Base-by-base conservation (phyloP, 1,140 invertebrate genomes). In the Cryptotermes secundus region DNA sequence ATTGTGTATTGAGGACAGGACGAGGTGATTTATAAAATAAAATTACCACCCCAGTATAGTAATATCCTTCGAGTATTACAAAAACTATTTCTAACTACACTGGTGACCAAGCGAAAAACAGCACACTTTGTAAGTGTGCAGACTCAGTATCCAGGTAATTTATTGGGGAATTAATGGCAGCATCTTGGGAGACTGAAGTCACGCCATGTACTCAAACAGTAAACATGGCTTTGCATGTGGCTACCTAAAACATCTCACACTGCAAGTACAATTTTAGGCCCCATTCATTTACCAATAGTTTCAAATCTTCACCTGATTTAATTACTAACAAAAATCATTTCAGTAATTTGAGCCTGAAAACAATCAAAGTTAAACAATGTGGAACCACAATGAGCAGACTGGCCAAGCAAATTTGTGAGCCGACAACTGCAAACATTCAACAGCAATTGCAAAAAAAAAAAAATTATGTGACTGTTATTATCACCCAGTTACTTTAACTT, bases 401-500 rank as follows among this genome's bases (percentile, higher is more conserved):
- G 36, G 35, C 45, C 83, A 82, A 45, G 65, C 31, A 26, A 79
- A 80, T 79, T 31, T 34, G 65, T 35, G 36, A 59, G 42, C 38
- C 34, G 34, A 83, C 22, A 83, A 38, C 42, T 59, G 42, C 34
- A 7, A 83, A 59, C 53, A 83, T 38, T 81, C 42, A 12, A 35
- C 80, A 83, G 16, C 24, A 9, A 31, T n/a, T 38, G 6, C 31
- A 59, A 72, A 72, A 10, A 0, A 31, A 24, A 34, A 35, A 19
- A 34, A 35, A 19, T 26, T 26, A 72, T 31, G 53, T 36, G 79
- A 84, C 53, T 83, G 79, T 84, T 59, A 83, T 85, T 79, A 85
- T 85, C 72, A 86, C 81, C 59, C 83, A 86, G 84, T 86, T 86
- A 86, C 86, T 86, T 45, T 34, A 86, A 86, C 84, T 86, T 86